Conservation (phyloP, 2,888 invertebrate species). For the Kryphioiulus occultus region DNA sequence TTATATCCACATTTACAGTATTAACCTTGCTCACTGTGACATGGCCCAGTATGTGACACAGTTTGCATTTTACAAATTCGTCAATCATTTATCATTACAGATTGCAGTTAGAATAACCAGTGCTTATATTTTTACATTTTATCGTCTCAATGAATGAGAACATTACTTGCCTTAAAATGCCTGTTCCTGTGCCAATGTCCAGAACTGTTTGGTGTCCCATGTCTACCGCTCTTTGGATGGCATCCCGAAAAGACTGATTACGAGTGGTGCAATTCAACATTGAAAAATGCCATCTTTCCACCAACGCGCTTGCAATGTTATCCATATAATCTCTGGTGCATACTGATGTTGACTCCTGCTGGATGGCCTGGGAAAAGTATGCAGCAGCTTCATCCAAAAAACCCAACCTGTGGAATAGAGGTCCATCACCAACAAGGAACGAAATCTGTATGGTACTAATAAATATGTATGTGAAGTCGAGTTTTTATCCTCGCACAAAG, state of each 20-base stretch:
- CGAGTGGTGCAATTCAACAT: slow-evolving; percentile 80
- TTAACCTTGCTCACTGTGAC: too few relatives aligned
- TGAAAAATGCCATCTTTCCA: slow-evolving; percentile 82
- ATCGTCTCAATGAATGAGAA: background rate
- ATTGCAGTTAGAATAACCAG: background rate
- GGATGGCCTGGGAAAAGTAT: slow-evolving; percentile 68
- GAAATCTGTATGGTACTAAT: background rate
- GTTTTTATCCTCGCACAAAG: background rate
- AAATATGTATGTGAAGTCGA: background rate
- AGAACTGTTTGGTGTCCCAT: slow-evolving; percentile 69
- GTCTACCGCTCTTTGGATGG: slow-evolving; percentile 69
- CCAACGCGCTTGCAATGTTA: slow-evolving; percentile 72
- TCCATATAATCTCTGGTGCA: slow-evolving; percentile 73
- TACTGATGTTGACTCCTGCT: slow-evolving; percentile 66
- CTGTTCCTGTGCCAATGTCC: slow-evolving; percentile 81
- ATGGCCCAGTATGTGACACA: too few relatives aligned
- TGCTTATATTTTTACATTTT: too few relatives aligned
- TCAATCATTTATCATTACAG: background rate
- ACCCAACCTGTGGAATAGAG: slow-evolving; percentile 65
- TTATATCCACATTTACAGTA: too few relatives aligned
- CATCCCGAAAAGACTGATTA: slow-evolving; percentile 72
- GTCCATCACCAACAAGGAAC: background rate
- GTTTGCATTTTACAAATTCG: too few relatives aligned
- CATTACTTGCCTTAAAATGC: slow-evolving; percentile 69
- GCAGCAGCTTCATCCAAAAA: slow-evolving; percentile 68